Percentiles rank a stretch among this genome's conserved stretches.
Conservation (phyloP, 1,140 invertebrate species). For the Dendroctonus valens region DNA sequence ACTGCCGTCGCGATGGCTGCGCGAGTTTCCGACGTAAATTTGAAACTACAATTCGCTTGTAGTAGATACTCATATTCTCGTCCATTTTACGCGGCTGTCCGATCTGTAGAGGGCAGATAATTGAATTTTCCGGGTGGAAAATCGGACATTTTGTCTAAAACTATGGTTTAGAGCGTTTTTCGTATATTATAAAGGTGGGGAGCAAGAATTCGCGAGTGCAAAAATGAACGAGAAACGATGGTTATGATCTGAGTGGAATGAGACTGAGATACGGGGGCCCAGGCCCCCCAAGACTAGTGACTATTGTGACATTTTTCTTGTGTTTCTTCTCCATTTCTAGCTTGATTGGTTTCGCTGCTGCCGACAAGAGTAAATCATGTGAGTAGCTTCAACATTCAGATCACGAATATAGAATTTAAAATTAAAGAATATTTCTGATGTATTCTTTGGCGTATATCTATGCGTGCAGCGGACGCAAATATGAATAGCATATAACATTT, state of each 20-base stretch:
- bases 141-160: neutral
- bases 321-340: constrained; percentile 27
- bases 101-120: constrained; percentile 2
- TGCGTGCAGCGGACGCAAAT: too few relatives aligned
- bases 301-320: constrained; percentile 23
- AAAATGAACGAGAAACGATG: constrained; percentile 10
- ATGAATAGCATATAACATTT: too few relatives aligned
- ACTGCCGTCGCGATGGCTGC: constrained; percentile 29
- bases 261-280: constrained; percentile 37
- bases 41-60: constrained; percentile 35
- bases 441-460: too few relatives aligned
- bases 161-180: neutral
- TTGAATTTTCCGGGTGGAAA: constrained; percentile 13
- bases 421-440: too few relatives aligned
- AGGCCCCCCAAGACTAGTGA: constrained; percentile 33
- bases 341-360: constrained; percentile 19
- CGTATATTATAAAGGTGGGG: neutral
- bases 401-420: too few relatives aligned
- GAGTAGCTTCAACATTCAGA: constrained; percentile 29
- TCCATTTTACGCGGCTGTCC: constrained; percentile 10
- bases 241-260: constrained; percentile 35
- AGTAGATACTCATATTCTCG: constrained; percentile 31
- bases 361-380: constrained; percentile 47
- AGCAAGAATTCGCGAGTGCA: constrained; percentile 12
- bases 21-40: constrained; percentile 38